Evolutionary conservation across 1,140 invertebrate species (phyloP), one percentile per base, ranked within the genome.

Genomic region (Saccostrea glomerata): DNA sequence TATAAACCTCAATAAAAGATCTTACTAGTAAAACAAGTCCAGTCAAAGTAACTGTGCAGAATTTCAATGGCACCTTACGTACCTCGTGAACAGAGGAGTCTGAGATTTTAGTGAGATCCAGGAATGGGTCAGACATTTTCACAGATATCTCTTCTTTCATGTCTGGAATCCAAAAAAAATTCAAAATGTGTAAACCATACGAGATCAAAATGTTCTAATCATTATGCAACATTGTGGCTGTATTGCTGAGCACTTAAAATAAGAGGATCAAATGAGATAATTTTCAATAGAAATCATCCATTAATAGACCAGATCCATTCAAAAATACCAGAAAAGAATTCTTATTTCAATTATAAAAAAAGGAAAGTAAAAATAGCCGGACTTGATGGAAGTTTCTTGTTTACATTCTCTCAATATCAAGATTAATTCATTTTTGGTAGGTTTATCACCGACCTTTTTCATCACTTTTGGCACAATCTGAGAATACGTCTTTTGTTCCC

Each of bases 381-480:
- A 66, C 5, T 66, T 9, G 20, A 54, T 60, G 15, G 20, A 63
- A 20, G 17, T 63, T 63, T 63, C 15, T n/a, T 20, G 17, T n/a
- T 7, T 0, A 7, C 73, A 13, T 82, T 11, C 17, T 30, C 9
- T 15, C 73, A 47, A 3, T n/a, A n/a, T n/a, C 9, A 82, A 30
- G 4, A 12, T 30, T 47, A 4, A 30, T 23, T 36, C 73, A 15
- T 47, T 47, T 47, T 47, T 7, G 12, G 25, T 17, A 30, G 2
- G 0, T 63, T 63, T 82, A 17, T 30, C 23, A 63, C 30, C 15
- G 93, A 96, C 96, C 95, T 95, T 98, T 97, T 94, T 99, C 98
- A 95, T 99, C 98, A 92, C 97, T 96, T 96, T 98, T 98, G 90
- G 98, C 98, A 96, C 98, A 99, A 95, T 99, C 98, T 40, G 98